Base-by-base conservation (phyloP, 2,113 vertebrate genomes). In the Edolisoma coerulescens region DNA sequence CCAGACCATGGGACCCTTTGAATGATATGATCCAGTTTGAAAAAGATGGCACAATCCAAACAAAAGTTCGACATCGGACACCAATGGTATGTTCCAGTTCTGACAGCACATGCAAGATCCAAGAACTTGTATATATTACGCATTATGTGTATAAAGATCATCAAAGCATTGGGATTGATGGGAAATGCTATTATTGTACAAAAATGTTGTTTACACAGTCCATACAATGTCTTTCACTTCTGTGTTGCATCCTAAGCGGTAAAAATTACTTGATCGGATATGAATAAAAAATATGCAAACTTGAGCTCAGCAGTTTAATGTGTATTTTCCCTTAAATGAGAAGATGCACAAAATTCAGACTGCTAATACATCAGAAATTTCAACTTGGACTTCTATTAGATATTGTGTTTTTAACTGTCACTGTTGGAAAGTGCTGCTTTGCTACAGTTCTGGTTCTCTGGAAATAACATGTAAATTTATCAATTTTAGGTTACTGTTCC, bases 11-110 rank as follows among this genome's bases (percentile, higher is more conserved):
- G 99, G 99, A 99, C 96, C 99, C 99, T 61, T 98, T 99, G 96
- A 99, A 99, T 90, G 99, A 99, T 95, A 97, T 99, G 98, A 98
- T 99, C 98, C 99, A 99, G 90, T 99, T 99, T 91, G 99, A 99
- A 97, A 99, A 99, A 98, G 99, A 99, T 71, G 99, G 99, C 96
- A 98, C 98, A 89, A 98, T 99, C 98, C 99, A 99, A 98, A 99
- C 99, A 91, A 99, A 99, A 98, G 99, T 99, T 96, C 99, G 98
- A 79, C 99, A 99, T 98, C 98, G 99, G 92, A 99, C 99, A 95
- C 99, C 99, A 96, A 99, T 99, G 99, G 99, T 99, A 99, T 92
- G 99, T 98, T 98, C 97, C 95, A 96, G 95, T 97, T 98, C 98
- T 98, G 97, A 81, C n/a, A 28, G n/a, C 28, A 53, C 3, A 3